These are phyloP conservation scores for Tenrec ecaudatus DNA, from an alignment of 2,113 vertebrate species.

Conservation along the genomic window DNA sequence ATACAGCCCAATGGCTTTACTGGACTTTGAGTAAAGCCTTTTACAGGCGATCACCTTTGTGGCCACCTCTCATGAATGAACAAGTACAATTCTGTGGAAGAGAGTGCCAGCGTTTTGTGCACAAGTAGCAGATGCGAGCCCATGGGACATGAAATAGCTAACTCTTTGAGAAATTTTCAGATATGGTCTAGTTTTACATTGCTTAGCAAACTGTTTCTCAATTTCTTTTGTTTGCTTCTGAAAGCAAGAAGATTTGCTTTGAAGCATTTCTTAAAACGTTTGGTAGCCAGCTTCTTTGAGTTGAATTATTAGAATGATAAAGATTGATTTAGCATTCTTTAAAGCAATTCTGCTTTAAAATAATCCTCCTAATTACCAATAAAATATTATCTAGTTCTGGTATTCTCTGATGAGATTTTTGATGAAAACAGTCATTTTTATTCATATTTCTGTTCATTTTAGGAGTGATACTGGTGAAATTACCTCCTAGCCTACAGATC, in stretches of 20 bases:
- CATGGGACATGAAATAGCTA: not conserved
- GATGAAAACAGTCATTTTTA: too few species aligned
- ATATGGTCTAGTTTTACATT: not conserved
- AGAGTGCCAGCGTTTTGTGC: not conserved
- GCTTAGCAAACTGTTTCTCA: not conserved
- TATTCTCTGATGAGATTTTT: too few species aligned
- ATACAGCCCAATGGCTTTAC: not conserved
- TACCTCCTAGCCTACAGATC: not conserved
- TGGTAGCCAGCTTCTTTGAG: not conserved
- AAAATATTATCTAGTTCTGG: too few species aligned
- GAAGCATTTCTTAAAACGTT: not conserved
- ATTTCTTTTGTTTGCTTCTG: not conserved
- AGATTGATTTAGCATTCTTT: not conserved
- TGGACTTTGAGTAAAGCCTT: not conserved
- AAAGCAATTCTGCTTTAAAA: not conserved
- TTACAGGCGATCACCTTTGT: too few species aligned
- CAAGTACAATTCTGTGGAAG: not conserved
- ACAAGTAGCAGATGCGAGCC: not conserved
- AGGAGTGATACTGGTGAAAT: too few species aligned
- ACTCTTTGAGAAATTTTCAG: not conserved
- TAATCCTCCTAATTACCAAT: not conserved
- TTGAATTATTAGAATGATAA: slow-evolving; percentile 16
- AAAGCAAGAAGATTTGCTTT: not conserved
- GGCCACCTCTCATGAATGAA: not conserved
- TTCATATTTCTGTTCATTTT: too few species aligned